Evolutionary conservation across 2,888 invertebrate species (phyloP).

Genomic region (Eucriotettix oculatus): DNA sequence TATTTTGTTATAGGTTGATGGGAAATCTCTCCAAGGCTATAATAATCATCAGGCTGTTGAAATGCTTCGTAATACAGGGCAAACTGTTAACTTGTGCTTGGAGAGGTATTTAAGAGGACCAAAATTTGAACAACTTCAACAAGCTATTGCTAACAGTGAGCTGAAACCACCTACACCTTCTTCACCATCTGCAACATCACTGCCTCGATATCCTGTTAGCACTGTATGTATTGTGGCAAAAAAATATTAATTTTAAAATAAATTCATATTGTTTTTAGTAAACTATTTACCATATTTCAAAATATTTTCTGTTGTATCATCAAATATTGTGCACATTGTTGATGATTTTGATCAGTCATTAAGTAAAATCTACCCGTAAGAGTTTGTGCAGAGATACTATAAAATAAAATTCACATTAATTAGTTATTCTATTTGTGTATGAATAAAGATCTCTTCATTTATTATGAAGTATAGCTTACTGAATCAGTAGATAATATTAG

Average conservation of each 20-base stretch:
- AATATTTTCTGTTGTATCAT: too few species aligned
- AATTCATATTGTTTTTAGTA: neutral
- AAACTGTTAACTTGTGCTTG: constrained; percentile 70
- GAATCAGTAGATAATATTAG: too few species aligned
- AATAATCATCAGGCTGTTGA: constrained; percentile 97
- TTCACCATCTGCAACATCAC: constrained; percentile 62
- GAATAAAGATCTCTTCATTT: too few species aligned
- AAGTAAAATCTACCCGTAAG: too few species aligned
- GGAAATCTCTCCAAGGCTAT: constrained; percentile 58
- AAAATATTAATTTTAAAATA: neutral
- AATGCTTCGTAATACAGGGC: constrained; percentile 84
- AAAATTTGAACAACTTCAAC: constrained; percentile 74
- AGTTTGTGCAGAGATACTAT: too few species aligned
- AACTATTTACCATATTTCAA: too few species aligned
- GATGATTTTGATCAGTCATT: too few species aligned
- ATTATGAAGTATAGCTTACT: too few species aligned
- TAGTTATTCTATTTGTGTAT: too few species aligned
- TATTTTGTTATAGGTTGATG: constrained; percentile 48
- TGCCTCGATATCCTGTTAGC: constrained; percentile 68
- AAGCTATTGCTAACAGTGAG: constrained; percentile 72
- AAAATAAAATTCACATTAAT: too few species aligned
- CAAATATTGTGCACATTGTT: too few species aligned
- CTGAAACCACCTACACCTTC: constrained; percentile 47
- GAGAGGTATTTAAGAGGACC: constrained; percentile 85
- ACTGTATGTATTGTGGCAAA: constrained; percentile 36